Evolutionary conservation across 2,797 vertebrate genomes (phyloP), one percentile per base, ranked within the genome.

Genomic region (Lagocephalus sceleratus): DNA sequence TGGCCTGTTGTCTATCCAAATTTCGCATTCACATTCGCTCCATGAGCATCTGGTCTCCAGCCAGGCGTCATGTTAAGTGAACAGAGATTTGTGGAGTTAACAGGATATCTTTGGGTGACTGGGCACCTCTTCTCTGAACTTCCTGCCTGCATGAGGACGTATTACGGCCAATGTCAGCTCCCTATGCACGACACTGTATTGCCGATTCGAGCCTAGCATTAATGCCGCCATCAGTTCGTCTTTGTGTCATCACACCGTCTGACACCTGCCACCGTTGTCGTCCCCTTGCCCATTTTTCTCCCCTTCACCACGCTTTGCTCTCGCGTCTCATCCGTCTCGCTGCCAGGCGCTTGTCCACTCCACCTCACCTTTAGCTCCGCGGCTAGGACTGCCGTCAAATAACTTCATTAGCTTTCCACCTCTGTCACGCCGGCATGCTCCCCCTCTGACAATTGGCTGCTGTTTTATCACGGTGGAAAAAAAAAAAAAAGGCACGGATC

Each of bases 371-470:
- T 87, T 88, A 84, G 86, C 88, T 89, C 88, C 51, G 71, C 74
- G 86, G 84, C 82, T 82, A 76, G 85, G 80, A 80, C 88, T 84
- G 85, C 87, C 89, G 87, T 91, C 88, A 89, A 90, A 88, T 89
- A 90, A 90, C 89, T 91, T 92, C 89, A 92, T 91, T 92, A 92
- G 87, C 89, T 89, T 87, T 89, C 87, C 89, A 90, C 89, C 90
- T 90, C 89, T 91, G 90, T 91, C 89, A 91, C 75, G 78, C 78
- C 61, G 58, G 84, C 80, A 83, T 86, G 89, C 85, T 87, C 87
- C 80, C 84, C 83, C 81, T 85, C 85, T 89, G 87, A 91, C 86
- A 88, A 91, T 85, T 84, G 84, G 85, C 81, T 85, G 83, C 85
- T 78, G 85, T 85, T 78, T 85, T 83, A 64, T 82, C 64, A 42